These are phyloP conservation scores for Mus minutoides DNA, from an alignment of 2,797 vertebrate species.

Conservation along the genomic window DNA sequence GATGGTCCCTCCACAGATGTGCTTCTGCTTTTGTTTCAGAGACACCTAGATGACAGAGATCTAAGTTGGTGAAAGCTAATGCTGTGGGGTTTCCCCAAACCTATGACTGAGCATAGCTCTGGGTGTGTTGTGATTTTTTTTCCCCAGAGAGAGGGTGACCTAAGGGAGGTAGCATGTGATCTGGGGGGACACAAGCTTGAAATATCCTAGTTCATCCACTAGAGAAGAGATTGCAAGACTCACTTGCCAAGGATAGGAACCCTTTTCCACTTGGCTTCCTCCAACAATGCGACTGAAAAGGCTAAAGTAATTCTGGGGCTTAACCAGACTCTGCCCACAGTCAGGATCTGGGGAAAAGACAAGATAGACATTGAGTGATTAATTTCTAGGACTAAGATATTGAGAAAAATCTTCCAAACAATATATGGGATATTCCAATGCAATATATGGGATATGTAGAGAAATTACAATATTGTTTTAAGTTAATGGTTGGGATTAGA, in stretches of 20 bases:
- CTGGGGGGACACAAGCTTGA: background rate
- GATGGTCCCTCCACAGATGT: conserved; percentile 93
- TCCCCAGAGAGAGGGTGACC: background rate
- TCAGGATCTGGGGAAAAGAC: conserved; percentile 69
- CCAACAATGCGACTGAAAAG: conserved; percentile 85
- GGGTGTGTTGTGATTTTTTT: background rate
- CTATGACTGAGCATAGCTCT: background rate
- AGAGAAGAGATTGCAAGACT: conserved; percentile 66
- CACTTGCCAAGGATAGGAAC: conserved; percentile 87
- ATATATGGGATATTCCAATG: background rate
- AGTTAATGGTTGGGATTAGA: background rate
- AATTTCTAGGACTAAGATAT: background rate
- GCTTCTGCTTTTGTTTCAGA: conserved; percentile 88
- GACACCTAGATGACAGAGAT: conserved; percentile 88
- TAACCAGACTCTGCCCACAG: conserved; percentile 79
- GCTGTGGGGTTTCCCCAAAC: background rate
- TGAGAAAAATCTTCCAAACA: background rate
- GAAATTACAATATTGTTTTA: background rate
- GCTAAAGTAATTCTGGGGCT: conserved; percentile 72
- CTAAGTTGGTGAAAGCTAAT: conserved; percentile 17
- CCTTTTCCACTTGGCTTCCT: conserved; percentile 82
- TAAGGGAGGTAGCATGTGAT: background rate
- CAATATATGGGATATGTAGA: background rate
- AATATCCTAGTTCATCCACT: background rate
- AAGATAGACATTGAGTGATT: background rate